Percentiles rank a stretch among this genome's conserved stretches.
These are phyloP conservation scores for Netelia melanura DNA, from an alignment of 2,888 invertebrate genomes.

Conservation along the genomic window DNA sequence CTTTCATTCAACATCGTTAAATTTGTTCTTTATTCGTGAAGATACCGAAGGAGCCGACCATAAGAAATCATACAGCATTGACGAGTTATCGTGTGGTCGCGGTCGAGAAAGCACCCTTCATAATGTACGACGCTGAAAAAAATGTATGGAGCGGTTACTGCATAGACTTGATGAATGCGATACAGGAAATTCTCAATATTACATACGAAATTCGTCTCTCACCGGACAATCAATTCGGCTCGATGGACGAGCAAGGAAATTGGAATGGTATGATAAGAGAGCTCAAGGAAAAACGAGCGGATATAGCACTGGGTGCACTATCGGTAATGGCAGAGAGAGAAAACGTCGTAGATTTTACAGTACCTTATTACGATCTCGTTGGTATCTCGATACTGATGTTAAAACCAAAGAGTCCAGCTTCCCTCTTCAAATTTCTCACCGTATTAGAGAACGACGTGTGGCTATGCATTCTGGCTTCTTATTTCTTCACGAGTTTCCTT, in stretches of 20 bases:
- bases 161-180: slow-evolving; percentile 96
- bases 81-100: slow-evolving; percentile 95
- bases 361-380: slow-evolving; percentile 98
- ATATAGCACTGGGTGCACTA: slow-evolving; percentile 96
- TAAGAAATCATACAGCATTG: slow-evolving; percentile 92
- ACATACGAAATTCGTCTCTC: slow-evolving; percentile 95
- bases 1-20: not conserved
- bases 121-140: slow-evolving; percentile 89
- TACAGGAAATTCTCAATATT: slow-evolving; percentile 89
- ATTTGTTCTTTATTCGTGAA: slow-evolving; percentile 59
- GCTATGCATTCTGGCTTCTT: slow-evolving; percentile 97
- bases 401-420: slow-evolving; percentile 94
- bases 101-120: slow-evolving; percentile 94
- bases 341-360: slow-evolving; percentile 98
- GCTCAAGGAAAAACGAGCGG: slow-evolving; percentile 94
- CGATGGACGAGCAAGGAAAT: slow-evolving; percentile 93
- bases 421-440: slow-evolving; percentile 97
- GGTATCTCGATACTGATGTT: slow-evolving; percentile 98
- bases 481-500: slow-evolving; percentile 96
- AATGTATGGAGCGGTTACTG: slow-evolving; percentile 91
- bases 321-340: slow-evolving; percentile 99
- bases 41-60: slow-evolving; percentile 77
- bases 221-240: slow-evolving; percentile 94
- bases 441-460: slow-evolving; percentile 98
- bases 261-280: slow-evolving; percentile 95